Evolutionary conservation across 2,113 vertebrate genomes (phyloP).

Genomic region (Aepyceros melampus): DNA sequence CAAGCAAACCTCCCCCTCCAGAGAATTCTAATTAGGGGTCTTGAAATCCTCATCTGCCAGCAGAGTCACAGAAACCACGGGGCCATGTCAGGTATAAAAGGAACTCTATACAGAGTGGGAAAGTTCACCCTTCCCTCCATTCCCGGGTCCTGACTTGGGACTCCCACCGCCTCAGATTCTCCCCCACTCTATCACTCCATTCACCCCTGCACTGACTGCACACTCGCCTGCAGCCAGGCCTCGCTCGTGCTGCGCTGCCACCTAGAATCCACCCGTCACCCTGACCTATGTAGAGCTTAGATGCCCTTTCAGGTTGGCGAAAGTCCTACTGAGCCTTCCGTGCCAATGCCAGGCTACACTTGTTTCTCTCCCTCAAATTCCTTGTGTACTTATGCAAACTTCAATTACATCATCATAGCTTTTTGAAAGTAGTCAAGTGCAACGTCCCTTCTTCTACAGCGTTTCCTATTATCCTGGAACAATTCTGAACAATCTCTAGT

Average conservation of each 20-base stretch:
- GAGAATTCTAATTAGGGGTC: constrained; percentile 37
- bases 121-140: neutral
- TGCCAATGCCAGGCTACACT: constrained; percentile 3
- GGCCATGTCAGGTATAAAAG: neutral
- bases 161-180: neutral
- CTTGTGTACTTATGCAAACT: constrained; percentile 21
- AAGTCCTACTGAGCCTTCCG: neutral
- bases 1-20: constrained; percentile 50
- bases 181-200: neutral
- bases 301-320: neutral
- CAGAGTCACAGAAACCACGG: neutral
- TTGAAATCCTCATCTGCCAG: constrained; percentile 33
- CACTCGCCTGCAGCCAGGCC: neutral
- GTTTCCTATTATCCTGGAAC: neutral
- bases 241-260: neutral
- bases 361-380: constrained; percentile 18
- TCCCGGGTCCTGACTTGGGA: neutral
- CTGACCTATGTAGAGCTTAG: neutral
- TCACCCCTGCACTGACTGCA: neutral
- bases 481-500: constrained; percentile 10
- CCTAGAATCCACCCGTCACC: neutral
- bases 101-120: neutral
- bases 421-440: neutral
- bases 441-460: neutral
- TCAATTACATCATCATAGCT: neutral